phyloP scores from a whole-genome alignment of 2,888 invertebrate genomes.

The Blomia tropicalis region DNA sequence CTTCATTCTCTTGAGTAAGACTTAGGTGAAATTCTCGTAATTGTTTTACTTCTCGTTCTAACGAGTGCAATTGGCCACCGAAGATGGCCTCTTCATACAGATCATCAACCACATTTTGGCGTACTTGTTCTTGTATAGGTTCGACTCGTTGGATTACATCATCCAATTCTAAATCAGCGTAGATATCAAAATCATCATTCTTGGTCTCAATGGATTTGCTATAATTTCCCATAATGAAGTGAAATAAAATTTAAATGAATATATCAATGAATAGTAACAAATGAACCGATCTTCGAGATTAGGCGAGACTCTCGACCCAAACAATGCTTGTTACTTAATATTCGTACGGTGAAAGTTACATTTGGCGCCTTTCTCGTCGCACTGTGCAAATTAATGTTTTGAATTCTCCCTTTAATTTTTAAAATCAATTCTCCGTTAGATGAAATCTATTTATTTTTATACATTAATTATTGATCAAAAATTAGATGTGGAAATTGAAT shows the following conservation, averaged over 20 bases:
- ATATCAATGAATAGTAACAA: no score
- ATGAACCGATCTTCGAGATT: no score
- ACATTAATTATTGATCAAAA: slow-evolving; percentile 13
- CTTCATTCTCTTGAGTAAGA: background rate
- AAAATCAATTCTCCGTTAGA: no score
- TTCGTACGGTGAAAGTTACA: background rate
- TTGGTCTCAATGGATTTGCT: no score
- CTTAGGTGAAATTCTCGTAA: background rate
- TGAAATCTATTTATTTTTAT: no score
- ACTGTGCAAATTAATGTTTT: no score
- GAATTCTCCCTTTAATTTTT: no score
- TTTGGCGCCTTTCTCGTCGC: background rate
- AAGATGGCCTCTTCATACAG: background rate
- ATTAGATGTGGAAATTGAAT: slow-evolving; percentile 17
- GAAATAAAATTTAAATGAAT: no score
- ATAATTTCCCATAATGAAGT: no score
- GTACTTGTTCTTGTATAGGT: background rate
- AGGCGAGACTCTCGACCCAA: no score
- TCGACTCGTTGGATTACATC: background rate
- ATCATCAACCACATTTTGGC: background rate
- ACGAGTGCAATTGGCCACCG: background rate
- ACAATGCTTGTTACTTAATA: background rate
- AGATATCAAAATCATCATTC: background rate
- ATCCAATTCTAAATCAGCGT: background rate
- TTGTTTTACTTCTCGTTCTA: background rate